A percentile compares a stretch with the other conserved stretches of the same genome.
These are phyloP conservation scores for Threskiornis aethiopicus DNA, from an alignment of 2,797 vertebrate genomes.

Conservation along the genomic window DNA sequence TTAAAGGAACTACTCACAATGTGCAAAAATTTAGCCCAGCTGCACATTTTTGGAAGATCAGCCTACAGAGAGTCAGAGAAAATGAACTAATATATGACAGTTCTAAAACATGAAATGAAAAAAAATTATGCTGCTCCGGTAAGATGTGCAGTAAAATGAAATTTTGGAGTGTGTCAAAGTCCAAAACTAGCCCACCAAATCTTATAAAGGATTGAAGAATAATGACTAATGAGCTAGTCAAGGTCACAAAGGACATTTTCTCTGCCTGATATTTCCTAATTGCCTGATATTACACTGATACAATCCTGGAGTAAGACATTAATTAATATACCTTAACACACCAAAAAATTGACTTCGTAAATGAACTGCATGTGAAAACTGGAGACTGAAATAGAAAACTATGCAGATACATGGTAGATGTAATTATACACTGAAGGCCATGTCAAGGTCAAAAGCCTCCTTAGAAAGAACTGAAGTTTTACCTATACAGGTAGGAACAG, in stretches of 20 bases:
- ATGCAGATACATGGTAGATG: not conserved
- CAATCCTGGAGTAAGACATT: not conserved
- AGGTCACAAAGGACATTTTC: not conserved
- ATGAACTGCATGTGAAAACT: not conserved
- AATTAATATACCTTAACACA: not conserved
- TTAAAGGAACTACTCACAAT: not conserved
- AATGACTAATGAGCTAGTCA: not conserved
- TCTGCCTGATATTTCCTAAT: not conserved
- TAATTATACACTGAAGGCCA: not conserved
- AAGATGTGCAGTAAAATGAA: not conserved
- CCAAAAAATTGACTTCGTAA: not conserved
- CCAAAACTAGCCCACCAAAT: not conserved
- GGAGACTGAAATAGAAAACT: not conserved
- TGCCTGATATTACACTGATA: not conserved
- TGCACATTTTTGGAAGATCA: not conserved
- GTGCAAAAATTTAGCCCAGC: not conserved
- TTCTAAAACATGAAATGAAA: not conserved
- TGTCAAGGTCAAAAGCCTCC: not conserved
- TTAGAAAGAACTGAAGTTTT: not conserved
- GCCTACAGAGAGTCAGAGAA: not conserved
- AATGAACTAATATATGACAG: not conserved
- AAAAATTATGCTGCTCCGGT: not conserved
- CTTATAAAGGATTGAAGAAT: not conserved
- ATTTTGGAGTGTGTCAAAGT: not conserved
- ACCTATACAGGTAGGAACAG: not conserved